Percentiles rank a stretch among this genome's conserved stretches.
These are phyloP conservation scores for Dromiciops gliroides DNA, from an alignment of 2,113 vertebrate species.

Conservation along the genomic window DNA sequence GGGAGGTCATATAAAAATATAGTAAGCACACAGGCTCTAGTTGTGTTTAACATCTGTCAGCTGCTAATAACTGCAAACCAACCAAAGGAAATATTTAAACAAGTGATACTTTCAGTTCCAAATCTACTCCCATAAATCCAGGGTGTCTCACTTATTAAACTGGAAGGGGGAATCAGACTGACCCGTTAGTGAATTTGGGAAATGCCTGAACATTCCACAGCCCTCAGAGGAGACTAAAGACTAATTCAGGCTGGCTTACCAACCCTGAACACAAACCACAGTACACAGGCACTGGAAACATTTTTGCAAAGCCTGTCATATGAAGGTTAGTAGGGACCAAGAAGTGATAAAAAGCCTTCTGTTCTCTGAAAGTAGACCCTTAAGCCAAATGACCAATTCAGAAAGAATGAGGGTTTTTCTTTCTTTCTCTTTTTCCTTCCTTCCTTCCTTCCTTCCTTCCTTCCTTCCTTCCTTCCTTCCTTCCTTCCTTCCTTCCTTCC, in stretches of 20 bases:
- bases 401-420: not conserved
- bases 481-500: not conserved
- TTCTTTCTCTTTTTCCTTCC: not conserved
- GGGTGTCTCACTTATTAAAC: not conserved
- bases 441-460: not conserved
- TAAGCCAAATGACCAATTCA: not conserved
- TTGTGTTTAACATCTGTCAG: not conserved
- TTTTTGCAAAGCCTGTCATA: not conserved
- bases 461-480: not conserved
- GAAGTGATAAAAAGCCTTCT: not conserved
- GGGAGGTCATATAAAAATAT: not conserved
- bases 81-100: not conserved
- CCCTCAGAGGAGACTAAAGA: not conserved
- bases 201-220: not conserved
- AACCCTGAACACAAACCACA: not conserved
- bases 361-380: not conserved
- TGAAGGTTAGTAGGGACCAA: not conserved
- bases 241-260: not conserved
- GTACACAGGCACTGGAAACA: not conserved
- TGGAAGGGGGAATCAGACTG: not conserved
- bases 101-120: not conserved
- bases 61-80: not conserved
- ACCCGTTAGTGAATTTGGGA: not conserved
- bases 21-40: not conserved
- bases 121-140: not conserved